Percentiles rank a stretch among this genome's conserved stretches.
phyloP scores from a whole-genome alignment of 2,888 invertebrate genomes.

The Leptinotarsa tumamoca region DNA sequence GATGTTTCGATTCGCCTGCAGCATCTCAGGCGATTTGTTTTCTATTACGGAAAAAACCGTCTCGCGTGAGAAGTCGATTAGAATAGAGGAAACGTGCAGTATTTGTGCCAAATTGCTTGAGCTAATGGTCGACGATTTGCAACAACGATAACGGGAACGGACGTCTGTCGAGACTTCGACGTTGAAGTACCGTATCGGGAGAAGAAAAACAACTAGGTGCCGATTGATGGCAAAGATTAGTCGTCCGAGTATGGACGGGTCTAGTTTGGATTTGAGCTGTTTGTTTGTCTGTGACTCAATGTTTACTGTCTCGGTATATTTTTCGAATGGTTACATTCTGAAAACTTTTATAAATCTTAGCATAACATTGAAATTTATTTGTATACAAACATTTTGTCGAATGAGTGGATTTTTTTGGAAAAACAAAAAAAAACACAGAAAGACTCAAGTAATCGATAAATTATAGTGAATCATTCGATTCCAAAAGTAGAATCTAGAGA shows the following conservation, averaged over 20 bases:
- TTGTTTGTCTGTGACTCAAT: neutral
- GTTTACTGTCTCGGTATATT: no score
- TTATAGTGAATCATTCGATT: no score
- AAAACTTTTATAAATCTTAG: no score
- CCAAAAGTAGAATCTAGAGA: no score
- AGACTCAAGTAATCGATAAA: no score
- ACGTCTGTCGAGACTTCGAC: slow-evolving; percentile 10
- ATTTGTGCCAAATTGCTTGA: slow-evolving; percentile 8
- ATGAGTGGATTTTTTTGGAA: no score
- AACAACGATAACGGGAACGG: neutral
- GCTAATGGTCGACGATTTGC: neutral
- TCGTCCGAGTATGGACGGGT: neutral
- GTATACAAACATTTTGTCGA: no score
- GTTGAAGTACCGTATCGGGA: slow-evolving; percentile 10
- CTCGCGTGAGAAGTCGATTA: neutral
- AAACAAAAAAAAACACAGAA: no score
- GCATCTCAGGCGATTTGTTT: neutral
- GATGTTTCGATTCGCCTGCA: neutral
- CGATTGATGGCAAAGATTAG: neutral
- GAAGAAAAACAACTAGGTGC: slow-evolving; percentile 7
- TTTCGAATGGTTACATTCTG: no score
- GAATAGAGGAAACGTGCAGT: slow-evolving; percentile 7
- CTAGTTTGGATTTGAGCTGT: neutral
- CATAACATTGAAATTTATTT: no score
- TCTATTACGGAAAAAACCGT: neutral